Percentiles rank a stretch among this genome's conserved stretches.
Conservation (phyloP, 2,797 vertebrate species). For the Corythornis leucogaster region DNA sequence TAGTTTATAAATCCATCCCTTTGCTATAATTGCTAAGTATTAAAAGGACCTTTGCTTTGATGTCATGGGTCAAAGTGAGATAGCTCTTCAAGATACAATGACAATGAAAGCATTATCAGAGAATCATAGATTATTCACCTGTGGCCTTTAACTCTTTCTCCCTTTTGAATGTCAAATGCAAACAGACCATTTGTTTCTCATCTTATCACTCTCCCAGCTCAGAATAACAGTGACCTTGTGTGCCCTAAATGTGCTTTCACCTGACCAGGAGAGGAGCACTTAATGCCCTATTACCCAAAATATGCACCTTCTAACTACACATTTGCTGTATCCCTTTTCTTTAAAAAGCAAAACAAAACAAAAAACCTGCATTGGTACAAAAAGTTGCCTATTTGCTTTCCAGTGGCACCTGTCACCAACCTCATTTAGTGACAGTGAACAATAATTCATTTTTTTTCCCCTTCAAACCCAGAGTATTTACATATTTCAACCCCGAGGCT, state of each 20-base stretch:
- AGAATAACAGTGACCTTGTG: background rate
- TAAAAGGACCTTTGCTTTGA: background rate
- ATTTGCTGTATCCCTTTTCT: conserved; percentile 58
- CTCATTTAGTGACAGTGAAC: conserved; percentile 67
- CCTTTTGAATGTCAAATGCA: background rate
- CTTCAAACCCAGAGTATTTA: conserved; percentile 56
- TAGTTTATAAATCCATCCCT: background rate
- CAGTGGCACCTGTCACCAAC: conserved; percentile 56
- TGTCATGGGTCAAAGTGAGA: background rate
- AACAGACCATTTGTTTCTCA: background rate
- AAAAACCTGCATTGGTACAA: conserved; percentile 67
- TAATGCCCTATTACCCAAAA: conserved; percentile 65
- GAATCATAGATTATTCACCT: background rate
- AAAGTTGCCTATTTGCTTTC: conserved; percentile 71
- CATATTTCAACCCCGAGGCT: conserved; percentile 64
- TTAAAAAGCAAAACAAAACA: conserved; percentile 69
- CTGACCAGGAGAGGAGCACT: conserved; percentile 45
- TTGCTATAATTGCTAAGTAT: background rate
- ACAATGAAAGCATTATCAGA: background rate
- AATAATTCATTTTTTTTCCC: background rate
- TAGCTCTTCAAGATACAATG: background rate
- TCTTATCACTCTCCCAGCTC: background rate
- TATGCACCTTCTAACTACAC: conserved; percentile 42
- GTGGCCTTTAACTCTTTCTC: background rate
- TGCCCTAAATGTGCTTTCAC: background rate